A percentile compares a stretch with the other conserved stretches of the same genome.
Conservation (phyloP, 2,797 vertebrate species). For the Xiphophorus birchmanni region DNA sequence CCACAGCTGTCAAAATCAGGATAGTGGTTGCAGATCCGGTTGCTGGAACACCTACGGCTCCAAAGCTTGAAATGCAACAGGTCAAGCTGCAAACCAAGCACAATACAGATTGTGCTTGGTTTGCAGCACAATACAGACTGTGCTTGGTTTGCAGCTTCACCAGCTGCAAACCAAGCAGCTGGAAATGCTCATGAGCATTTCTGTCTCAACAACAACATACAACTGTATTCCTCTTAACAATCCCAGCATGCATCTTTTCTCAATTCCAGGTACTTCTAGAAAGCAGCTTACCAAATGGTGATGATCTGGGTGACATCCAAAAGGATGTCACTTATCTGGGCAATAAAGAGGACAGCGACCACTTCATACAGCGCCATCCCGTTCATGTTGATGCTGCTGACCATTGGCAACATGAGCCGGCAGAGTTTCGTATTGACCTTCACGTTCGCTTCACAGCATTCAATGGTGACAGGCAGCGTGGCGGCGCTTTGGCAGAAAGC, state of each 20-base stretch:
- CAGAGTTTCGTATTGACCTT: not conserved
- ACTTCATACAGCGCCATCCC: not conserved
- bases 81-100: not conserved
- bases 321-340: not conserved
- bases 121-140: not conserved
- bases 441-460: not conserved
- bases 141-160: no score
- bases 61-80: not conserved
- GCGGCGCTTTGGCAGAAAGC: not conserved
- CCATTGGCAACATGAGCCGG: constrained; percentile 1
- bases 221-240: not conserved
- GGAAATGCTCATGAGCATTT: not conserved
- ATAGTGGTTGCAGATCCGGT: not conserved
- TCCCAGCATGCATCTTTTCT: not conserved
- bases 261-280: not conserved
- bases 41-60: constrained; percentile 3
- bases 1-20: not conserved
- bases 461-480: not conserved
- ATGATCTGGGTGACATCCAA: not conserved
- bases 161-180: no score
- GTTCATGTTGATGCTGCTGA: not conserved
- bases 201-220: not conserved
- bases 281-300: rapidly evolving
- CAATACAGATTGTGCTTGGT: not conserved
- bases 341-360: not conserved